phyloP scores from a whole-genome alignment of 2,888 invertebrate genomes.

The Agonopterix subpropinquella region DNA sequence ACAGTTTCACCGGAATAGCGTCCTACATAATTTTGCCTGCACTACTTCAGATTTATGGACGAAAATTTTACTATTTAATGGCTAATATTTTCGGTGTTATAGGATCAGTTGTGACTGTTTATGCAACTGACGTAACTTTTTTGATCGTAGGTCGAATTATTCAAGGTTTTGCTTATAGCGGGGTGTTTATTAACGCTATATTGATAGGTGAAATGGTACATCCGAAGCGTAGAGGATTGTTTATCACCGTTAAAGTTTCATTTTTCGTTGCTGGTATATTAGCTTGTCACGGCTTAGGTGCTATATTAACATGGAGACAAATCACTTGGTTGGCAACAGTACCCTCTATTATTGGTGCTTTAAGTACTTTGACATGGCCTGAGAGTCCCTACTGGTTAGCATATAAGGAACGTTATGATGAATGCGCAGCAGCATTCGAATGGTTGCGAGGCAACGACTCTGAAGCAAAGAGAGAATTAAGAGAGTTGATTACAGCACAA shows the following conservation, averaged over 20 bases:
- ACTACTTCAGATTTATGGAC: slow-evolving; percentile 17
- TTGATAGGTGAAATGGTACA: slow-evolving; percentile 17
- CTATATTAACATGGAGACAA: slow-evolving; percentile 13
- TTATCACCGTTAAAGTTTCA: slow-evolving; percentile 13
- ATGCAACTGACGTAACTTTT: slow-evolving; percentile 10
- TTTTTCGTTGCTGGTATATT: slow-evolving; percentile 14
- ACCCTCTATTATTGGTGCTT: slow-evolving; percentile 12
- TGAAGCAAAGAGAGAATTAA: no score
- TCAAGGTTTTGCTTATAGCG: slow-evolving; percentile 16
- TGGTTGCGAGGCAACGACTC: slow-evolving; percentile 15
- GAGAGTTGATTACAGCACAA: slow-evolving; percentile 5
- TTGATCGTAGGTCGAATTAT: slow-evolving; percentile 13
- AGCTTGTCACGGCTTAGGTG: slow-evolving; percentile 15
- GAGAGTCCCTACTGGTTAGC: slow-evolving; percentile 19
- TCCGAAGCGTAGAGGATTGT: slow-evolving; percentile 16
- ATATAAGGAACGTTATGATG: slow-evolving; percentile 16
- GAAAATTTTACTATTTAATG: slow-evolving; percentile 11
- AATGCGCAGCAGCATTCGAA: slow-evolving; percentile 12
- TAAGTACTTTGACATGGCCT: slow-evolving; percentile 14
- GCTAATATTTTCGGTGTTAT: slow-evolving; percentile 11
- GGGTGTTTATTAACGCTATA: slow-evolving; percentile 9
- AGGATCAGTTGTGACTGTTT: slow-evolving; percentile 14
- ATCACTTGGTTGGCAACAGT: slow-evolving; percentile 13
- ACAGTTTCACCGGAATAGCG: slow-evolving; percentile 5
- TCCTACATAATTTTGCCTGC: slow-evolving; percentile 13